Base-by-base conservation (phyloP, 2,797 vertebrate species). In the Leuciscus waleckii region DNA sequence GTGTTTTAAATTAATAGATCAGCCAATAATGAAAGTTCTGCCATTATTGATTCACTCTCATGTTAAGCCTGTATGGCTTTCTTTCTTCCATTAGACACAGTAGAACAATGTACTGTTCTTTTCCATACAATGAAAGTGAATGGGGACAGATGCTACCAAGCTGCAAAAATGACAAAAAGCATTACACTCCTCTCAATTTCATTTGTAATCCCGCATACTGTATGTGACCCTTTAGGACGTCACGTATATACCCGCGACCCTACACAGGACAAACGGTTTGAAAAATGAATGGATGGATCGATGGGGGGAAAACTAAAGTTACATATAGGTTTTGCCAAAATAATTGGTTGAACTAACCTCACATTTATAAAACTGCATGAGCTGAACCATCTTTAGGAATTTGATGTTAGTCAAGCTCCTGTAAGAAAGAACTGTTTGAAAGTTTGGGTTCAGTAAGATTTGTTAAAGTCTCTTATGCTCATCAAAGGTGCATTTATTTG, bases 31-130 rank as follows among this genome's bases (percentile, higher is more conserved):
- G 5, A 43, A 78, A 63, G 37, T 19, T 6, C 2, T 3, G 8
- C 35, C 7, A 61, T 41, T 3, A 61, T 61, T 41, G 26, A 39
- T 76, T 76, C 32, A 37, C 19, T 2, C 10, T 56, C 49, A 16
- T 11, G 23, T 78, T 78, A 5, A 61, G 54, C 14, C 21, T 26
- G 35, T 77, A 8, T 61, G 54, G 37, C 23, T 39, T 9, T 16
- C n/a, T 73, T 41, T 39, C n/a, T 46, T 61, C 23, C 54, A 61
- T 41, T 61, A 78, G n/a, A 17, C 2, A 41, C 54, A 49, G 46
- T 49, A 49, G 46, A 49, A 49, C 46, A 78, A 78, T 78, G 75
- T 26, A 9, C 54, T 78, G 54, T 61, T 78, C 4, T 61, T 78
- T 61, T 43, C 37, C 37, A 78, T 41, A n/a, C 14, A 26, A 4